Evolutionary conservation across 2,888 invertebrate species (phyloP).

Genomic region (Lycia hirtaria): DNA sequence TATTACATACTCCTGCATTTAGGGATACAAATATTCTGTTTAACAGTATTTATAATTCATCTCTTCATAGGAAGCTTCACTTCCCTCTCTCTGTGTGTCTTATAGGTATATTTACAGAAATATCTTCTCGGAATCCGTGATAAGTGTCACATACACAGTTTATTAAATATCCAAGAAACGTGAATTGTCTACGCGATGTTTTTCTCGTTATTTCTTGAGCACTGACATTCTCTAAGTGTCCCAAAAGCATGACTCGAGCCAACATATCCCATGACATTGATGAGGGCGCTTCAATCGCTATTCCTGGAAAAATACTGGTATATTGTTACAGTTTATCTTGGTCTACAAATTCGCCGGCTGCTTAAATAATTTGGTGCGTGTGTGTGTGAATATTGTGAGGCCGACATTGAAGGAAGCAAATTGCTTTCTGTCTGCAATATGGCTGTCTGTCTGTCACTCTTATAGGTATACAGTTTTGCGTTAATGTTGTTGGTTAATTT

Average conservation of each 20-base stretch:
- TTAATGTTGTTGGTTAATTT: constrained; percentile 4
- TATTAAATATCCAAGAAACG: constrained; percentile 34
- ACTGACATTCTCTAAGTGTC: constrained; percentile 37
- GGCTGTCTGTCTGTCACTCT: not conserved
- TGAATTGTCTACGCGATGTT: constrained; percentile 34
- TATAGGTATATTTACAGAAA: constrained; percentile 25
- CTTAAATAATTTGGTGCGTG: not conserved
- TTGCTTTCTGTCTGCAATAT: constrained; percentile 22
- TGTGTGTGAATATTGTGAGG: constrained; percentile 20
- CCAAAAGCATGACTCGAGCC: not conserved
- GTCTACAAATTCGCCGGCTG: too few species aligned
- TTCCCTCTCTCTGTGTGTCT: not conserved
- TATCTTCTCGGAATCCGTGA: constrained; percentile 27
- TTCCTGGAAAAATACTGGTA: too few species aligned
- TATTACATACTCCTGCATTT: too few species aligned
- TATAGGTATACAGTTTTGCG: constrained; percentile 1
- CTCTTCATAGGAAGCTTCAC: not conserved
- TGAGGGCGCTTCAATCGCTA: not conserved
- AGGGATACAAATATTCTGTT: too few species aligned
- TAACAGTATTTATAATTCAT: too few species aligned
- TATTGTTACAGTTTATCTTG: too few species aligned
- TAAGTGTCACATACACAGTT: constrained; percentile 36
- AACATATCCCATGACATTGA: not conserved
- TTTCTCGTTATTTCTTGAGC: constrained; percentile 30
- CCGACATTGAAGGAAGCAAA: constrained; percentile 21